A percentile compares a stretch with the other conserved stretches of the same genome.
phyloP scores from a whole-genome alignment of 1,140 invertebrate species.

The Drosophila fuyamai region DNA sequence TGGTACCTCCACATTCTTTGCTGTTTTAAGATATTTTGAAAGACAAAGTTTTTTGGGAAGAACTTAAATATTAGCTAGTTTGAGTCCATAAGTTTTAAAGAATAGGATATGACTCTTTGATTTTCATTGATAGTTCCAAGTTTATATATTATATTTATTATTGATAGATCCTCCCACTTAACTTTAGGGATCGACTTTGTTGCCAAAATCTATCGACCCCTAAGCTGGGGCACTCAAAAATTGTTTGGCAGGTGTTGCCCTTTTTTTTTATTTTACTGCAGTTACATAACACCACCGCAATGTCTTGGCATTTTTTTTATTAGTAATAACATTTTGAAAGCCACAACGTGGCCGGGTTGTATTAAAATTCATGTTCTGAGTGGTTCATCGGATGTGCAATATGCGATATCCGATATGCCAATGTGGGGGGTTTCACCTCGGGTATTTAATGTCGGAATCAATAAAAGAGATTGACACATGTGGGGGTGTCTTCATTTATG shows the following conservation, averaged over 20 bases:
- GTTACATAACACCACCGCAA: conserved; percentile 36
- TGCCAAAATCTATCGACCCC: neutral
- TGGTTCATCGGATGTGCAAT: conserved; percentile 26
- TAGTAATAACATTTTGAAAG: conserved; percentile 80
- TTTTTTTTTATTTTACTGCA: conserved; percentile 9
- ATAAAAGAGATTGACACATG: conserved; percentile 80
- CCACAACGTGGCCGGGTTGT: conserved; percentile 64
- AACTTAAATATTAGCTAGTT: neutral
- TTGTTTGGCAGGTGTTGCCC: conserved; percentile 64
- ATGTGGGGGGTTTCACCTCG: conserved; percentile 4
- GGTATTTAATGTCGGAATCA: conserved; percentile 80
- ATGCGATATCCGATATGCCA: conserved; percentile 21
- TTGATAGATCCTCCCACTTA: neutral
- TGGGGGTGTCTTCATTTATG: conserved; percentile 12
- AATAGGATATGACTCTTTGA: no score
- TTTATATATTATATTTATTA: no score
- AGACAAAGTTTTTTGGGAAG: neutral
- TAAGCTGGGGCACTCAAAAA: neutral
- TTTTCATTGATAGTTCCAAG: no score
- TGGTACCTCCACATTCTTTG: no score
- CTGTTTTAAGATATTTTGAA: no score
- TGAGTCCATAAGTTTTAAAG: no score
- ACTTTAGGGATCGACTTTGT: neutral
- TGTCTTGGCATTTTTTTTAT: conserved; percentile 58
- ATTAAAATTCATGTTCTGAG: conserved; percentile 59